Conservation (phyloP, 2,113 vertebrate species). For the Paracanthobrama guichenoti region DNA sequence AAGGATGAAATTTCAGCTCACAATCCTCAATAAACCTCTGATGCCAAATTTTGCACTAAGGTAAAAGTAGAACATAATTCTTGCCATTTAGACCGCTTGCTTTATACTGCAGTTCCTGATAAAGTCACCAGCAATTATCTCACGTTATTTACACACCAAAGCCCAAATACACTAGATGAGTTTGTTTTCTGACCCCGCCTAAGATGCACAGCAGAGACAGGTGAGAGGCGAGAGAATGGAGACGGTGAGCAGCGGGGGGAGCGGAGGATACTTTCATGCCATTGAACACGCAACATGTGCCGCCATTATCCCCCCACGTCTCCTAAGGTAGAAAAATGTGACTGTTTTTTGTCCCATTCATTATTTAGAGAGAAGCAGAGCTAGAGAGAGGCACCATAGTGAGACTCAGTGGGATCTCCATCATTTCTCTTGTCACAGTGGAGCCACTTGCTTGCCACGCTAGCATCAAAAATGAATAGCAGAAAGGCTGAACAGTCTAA, state of each 20-base stretch:
- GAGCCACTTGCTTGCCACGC: conserved; percentile 62
- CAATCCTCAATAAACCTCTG: not conserved
- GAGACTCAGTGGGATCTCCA: conserved; percentile 59
- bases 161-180: not conserved
- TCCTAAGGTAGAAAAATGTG: conserved; percentile 48
- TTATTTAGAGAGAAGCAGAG: conserved; percentile 65
- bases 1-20: no score
- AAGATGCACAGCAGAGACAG: not conserved
- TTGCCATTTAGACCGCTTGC: not conserved
- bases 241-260: conserved; percentile 15
- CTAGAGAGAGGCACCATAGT: conserved; percentile 45
- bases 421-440: conserved; percentile 42
- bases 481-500: conserved; percentile 34
- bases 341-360: conserved; percentile 62
- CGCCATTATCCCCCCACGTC: conserved; percentile 46
- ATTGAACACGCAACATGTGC: conserved; percentile 54
- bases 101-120: not conserved
- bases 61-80: not conserved
- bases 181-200: not conserved
- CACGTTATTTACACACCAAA: not conserved
- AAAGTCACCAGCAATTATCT: not conserved
- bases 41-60: not conserved
- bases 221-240: not conserved
- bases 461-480: conserved; percentile 69
- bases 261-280: conserved; percentile 51